These are phyloP conservation scores for Hirundichthys speculiger DNA, from an alignment of 2,113 vertebrate species.

Conservation along the genomic window DNA sequence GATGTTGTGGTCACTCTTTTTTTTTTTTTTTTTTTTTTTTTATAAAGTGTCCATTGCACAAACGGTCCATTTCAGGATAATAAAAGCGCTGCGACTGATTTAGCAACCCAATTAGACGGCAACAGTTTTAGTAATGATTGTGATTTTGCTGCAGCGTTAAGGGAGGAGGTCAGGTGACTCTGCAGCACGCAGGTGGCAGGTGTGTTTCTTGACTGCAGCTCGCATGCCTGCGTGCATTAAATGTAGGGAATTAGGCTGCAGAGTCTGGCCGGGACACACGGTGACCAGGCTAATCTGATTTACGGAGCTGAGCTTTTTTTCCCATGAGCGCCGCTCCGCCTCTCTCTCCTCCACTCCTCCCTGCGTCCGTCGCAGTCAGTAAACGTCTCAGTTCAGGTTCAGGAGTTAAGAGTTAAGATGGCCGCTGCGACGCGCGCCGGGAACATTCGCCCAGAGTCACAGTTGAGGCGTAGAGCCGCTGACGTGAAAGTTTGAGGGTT, in stretches of 20 bases:
- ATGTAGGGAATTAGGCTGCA: conserved; percentile 61
- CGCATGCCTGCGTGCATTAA: conserved; percentile 13
- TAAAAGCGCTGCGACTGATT: too few relatives aligned
- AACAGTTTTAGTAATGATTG: too few relatives aligned
- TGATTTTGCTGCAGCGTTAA: neutral
- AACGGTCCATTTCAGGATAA: too few relatives aligned
- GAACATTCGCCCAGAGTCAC: too few relatives aligned
- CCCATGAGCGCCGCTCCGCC: conserved; percentile 5
- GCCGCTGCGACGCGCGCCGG: too few relatives aligned
- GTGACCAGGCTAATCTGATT: conserved; percentile 61
- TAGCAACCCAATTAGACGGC: too few relatives aligned
- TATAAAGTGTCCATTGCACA: too few relatives aligned
- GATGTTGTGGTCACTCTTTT: too few relatives aligned
- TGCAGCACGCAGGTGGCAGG: too few relatives aligned
- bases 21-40: too few relatives aligned
- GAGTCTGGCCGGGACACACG: conserved; percentile 45
- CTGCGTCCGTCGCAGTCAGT: conserved; percentile 13
- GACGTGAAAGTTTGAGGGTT: too few relatives aligned
- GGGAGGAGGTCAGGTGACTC: neutral
- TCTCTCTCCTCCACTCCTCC: conserved; percentile 5
- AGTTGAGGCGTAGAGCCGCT: too few relatives aligned
- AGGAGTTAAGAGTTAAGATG: neutral
- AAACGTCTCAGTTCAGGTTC: neutral
- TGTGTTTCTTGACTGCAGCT: neutral
- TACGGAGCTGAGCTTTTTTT: conserved; percentile 42